Evolutionary conservation across 2,797 vertebrate genomes (phyloP).

Genomic region (Platyrinchus mystaceus): DNA sequence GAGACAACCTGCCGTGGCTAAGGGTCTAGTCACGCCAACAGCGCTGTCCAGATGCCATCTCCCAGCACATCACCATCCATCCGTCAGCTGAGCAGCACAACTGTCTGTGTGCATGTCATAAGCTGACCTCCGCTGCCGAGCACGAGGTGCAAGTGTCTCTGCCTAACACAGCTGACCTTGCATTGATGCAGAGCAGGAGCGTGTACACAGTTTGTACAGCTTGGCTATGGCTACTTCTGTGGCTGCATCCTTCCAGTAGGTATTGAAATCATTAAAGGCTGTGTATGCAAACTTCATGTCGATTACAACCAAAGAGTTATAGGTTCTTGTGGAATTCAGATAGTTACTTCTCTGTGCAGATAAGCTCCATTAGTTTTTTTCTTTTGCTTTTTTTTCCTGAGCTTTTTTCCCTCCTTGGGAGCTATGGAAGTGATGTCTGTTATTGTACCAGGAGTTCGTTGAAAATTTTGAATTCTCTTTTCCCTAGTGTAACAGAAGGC

Average conservation of each 20-base stretch:
- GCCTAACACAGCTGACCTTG: background rate
- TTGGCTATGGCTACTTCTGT: background rate
- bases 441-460: background rate
- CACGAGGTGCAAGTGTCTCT: background rate
- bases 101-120: background rate
- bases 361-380: background rate
- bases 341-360: background rate
- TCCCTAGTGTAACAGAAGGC: conserved; percentile 36
- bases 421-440: background rate
- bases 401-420: background rate
- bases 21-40: background rate
- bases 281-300: background rate
- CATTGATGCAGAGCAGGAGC: background rate
- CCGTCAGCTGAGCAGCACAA: background rate
- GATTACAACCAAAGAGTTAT: background rate
- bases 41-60: background rate
- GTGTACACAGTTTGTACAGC: background rate
- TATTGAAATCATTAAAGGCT: background rate
- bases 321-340: background rate
- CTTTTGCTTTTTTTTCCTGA: background rate
- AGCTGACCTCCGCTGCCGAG: background rate
- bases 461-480: conserved; percentile 23
- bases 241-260: background rate
- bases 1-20: background rate
- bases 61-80: background rate